A percentile compares a stretch with the other conserved stretches of the same genome.
These are phyloP conservation scores for Brachionus manjavacas DNA, from an alignment of 1,140 invertebrate genomes.

Conservation along the genomic window DNA sequence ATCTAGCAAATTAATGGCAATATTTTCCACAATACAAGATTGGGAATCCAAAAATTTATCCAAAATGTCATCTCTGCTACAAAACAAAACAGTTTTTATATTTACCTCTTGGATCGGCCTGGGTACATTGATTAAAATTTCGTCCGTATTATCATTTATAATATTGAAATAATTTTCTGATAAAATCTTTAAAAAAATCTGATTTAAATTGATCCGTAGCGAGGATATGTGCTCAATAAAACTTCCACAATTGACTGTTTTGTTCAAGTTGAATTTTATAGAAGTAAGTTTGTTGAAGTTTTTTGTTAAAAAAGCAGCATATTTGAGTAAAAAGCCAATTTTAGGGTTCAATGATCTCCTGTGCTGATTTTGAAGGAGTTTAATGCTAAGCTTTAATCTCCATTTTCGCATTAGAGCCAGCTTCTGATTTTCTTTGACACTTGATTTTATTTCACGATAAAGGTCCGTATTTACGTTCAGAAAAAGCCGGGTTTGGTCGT, in stretches of 20 bases:
- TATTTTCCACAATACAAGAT: not conserved
- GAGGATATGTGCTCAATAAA: not conserved
- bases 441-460: not conserved
- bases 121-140: not conserved
- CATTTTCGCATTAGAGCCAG: slow-evolving; percentile 1
- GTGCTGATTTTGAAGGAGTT: not conserved
- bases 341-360: not conserved
- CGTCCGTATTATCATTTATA: not conserved
- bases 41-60: not conserved
- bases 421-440: not conserved
- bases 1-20: not conserved
- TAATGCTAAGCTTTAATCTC: not conserved
- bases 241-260: not conserved
- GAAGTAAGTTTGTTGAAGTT: not conserved
- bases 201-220: not conserved
- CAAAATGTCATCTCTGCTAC: not conserved
- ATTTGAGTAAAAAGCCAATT: not conserved
- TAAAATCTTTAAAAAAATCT: not conserved
- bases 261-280: not conserved
- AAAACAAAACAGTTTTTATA: slow-evolving; percentile 10
- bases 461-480: slow-evolving; percentile 38
- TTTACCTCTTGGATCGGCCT: not conserved
- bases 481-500: not conserved
- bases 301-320: not conserved
- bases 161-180: slow-evolving; percentile 5